Conservation (phyloP, 2,797 vertebrate species). For the Sebastes trivittatus region DNA sequence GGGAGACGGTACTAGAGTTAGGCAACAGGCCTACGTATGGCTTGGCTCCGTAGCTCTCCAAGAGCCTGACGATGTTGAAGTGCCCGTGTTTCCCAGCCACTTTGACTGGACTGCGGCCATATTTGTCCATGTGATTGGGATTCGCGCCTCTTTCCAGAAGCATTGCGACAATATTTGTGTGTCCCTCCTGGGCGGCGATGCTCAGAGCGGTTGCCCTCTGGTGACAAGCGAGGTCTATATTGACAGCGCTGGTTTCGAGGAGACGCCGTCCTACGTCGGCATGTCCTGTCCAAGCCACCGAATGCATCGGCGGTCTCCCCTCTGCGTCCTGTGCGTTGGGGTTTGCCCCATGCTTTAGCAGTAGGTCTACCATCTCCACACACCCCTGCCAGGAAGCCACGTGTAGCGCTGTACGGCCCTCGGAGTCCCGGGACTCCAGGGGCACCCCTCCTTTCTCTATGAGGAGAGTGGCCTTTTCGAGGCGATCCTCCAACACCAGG, state of each 20-base stretch:
- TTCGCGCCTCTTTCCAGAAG: conserved; percentile 83
- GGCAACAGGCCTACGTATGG: conserved; percentile 71
- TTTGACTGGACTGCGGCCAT: conserved; percentile 82
- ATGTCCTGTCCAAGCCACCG: conserved; percentile 85
- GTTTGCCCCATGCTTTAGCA: conserved; percentile 81
- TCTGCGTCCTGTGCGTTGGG: conserved; percentile 82
- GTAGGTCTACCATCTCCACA: conserved; percentile 71
- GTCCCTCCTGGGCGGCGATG: conserved; percentile 85
- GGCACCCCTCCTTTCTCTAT: conserved; percentile 82
- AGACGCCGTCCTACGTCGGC: conserved; percentile 70
- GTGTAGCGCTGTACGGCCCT: conserved; percentile 85
- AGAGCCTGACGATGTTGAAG: conserved; percentile 75
- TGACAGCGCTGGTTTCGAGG: conserved; percentile 65
- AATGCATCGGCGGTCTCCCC: conserved; percentile 83
- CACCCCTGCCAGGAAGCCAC: conserved; percentile 85
- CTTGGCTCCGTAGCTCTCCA: conserved; percentile 82
- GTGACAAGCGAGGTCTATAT: conserved; percentile 79
- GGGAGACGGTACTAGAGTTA: conserved; percentile 58
- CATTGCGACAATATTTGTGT: conserved; percentile 77
- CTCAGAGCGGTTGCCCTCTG: conserved; percentile 86
- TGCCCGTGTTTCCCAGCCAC: conserved; percentile 83
- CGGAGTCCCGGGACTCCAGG: conserved; percentile 82
- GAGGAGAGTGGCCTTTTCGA: conserved; percentile 79
- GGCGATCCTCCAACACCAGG: conserved; percentile 78
- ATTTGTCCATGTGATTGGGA: conserved; percentile 81